phyloP scores from a whole-genome alignment of 2,797 vertebrate species.

The Sebastes elongatus region DNA sequence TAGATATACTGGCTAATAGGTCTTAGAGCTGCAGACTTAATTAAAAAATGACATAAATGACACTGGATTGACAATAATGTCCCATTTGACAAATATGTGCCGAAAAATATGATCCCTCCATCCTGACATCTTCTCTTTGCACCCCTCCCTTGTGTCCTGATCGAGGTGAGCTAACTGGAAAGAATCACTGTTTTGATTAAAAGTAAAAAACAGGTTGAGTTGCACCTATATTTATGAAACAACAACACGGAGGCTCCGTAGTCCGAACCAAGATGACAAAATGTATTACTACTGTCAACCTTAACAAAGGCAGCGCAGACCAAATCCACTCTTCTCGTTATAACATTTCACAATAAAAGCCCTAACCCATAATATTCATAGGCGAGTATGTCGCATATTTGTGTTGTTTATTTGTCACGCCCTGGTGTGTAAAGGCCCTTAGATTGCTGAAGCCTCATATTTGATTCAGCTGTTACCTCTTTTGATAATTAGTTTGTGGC shows the following conservation, averaged over 20 bases:
- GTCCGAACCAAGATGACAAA: rapidly evolving
- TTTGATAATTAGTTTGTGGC: not conserved
- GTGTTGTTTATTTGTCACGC: too few species aligned
- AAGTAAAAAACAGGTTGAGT: not conserved
- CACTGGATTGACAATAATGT: conserved; percentile 18
- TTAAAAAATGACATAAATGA: conserved; percentile 19
- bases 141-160: not conserved
- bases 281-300: too few species aligned
- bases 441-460: too few species aligned
- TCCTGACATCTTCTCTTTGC: not conserved
- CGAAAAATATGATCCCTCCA: not conserved
- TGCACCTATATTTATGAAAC: too few species aligned
- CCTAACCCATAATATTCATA: too few species aligned
- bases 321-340: too few species aligned
- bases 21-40: conserved; percentile 5
- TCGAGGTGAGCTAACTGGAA: not conserved
- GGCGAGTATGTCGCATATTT: too few species aligned
- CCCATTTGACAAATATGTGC: conserved; percentile 4
- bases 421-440: too few species aligned
- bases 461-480: not conserved
- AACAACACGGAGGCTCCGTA: too few species aligned
- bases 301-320: too few species aligned
- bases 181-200: not conserved
- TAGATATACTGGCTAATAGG: conserved; percentile 5
- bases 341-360: too few species aligned